Base-by-base conservation (phyloP, 2,888 invertebrate species). In the Callinectes sapidus region DNA sequence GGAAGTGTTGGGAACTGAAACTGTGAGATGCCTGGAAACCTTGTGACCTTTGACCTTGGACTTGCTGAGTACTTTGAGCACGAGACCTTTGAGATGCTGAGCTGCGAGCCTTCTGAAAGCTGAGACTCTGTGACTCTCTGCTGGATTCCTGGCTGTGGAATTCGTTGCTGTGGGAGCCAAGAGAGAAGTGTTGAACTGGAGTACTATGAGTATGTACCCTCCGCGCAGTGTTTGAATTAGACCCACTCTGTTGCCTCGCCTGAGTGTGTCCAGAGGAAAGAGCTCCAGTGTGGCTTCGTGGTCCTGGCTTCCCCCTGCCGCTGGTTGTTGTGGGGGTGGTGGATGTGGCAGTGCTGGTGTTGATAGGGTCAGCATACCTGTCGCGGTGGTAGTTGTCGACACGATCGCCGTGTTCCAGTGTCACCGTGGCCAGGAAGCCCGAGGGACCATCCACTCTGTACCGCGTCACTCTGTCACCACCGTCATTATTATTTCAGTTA, bases 371-470 rank as follows among this genome's bases (percentile, higher is more conserved):
- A 71, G 16, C 71, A 71, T 23, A 71, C 23, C n/a, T 71, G 87
- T 91, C 92, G 91, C 35, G 28, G 86, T 91, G 88, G 77, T 92
- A 91, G 81, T 92, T 92, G 35, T 48, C 42, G 81, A 94, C 61
- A 77, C 85, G 85, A 18, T 85, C 85, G 35, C 92, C 92, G 28
- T 88, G 91, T 42, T 94, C 94, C 87, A 91, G 92, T 14, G 90
- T 94, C 54, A 94, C 94, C 35, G 89, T 90, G 14, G 94, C 94
- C 32, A 88, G 88, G 87, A 94, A 94, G 54, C 94, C 94, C 5
- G 94, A 94, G 91, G 81, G 42, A 28, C 94, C 94, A 2, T 94
- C 94, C 54, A 94, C 91, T 89, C 71, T 92, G 61, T 92, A 92
- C n/a, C 94, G 88, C 48, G 92, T 92, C 48, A 94, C 92, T 66